These are phyloP conservation scores for Lacerta agilis DNA, from an alignment of 2,797 vertebrate species.

Conservation along the genomic window DNA sequence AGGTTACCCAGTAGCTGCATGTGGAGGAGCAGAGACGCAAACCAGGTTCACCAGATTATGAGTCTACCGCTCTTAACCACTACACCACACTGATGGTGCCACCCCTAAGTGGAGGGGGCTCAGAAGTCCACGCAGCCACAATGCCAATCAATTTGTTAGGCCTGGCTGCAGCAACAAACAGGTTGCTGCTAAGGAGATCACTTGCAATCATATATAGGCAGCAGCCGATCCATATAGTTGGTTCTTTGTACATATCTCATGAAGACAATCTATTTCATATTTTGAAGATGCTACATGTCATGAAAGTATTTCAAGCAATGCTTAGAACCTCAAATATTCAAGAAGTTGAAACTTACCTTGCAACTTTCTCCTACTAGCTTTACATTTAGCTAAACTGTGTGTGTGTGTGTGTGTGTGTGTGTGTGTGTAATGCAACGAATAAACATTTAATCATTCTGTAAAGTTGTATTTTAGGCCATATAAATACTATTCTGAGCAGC, in stretches of 20 bases:
- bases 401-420: background rate
- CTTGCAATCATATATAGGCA: background rate
- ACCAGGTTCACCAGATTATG: no score
- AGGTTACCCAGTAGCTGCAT: no score
- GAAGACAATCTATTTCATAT: background rate
- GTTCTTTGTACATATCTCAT: background rate
- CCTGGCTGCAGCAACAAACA: background rate
- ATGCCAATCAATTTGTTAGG: background rate
- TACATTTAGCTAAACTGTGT: slow-evolving; percentile 44
- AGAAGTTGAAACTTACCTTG: background rate
- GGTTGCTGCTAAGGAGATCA: background rate
- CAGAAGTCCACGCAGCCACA: background rate
- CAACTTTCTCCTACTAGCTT: background rate
- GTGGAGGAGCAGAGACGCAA: no score
- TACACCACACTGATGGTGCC: background rate
- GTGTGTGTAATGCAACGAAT: slow-evolving; percentile 19
- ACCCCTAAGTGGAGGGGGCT: background rate
- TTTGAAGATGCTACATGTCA: slow-evolving; percentile 19
- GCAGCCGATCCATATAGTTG: background rate
- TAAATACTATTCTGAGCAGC: slow-evolving; percentile 42
- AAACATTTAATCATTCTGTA: slow-evolving; percentile 28
- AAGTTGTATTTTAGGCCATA: slow-evolving; percentile 34
- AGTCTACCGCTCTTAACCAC: no score
- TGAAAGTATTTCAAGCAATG: slow-evolving; percentile 11
- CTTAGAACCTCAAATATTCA: slow-evolving; percentile 12